Evolutionary conservation across 2,113 vertebrate genomes (phyloP).

Genomic region (Oncorhynchus masou): DNA sequence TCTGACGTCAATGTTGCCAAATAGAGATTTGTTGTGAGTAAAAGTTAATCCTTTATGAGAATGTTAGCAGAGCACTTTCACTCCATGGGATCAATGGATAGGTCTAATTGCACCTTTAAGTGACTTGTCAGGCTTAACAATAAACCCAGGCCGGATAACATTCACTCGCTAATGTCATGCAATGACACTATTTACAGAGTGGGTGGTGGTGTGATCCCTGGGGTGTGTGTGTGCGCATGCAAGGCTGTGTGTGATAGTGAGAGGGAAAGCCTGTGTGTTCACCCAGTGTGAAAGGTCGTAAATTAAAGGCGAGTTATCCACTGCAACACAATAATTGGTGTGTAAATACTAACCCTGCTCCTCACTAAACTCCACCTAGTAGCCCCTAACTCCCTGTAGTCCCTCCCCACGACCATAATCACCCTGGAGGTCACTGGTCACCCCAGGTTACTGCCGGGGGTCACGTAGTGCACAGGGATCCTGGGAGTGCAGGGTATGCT

Average conservation of each 20-base stretch:
- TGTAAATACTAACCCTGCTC: constrained; percentile 21
- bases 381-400: constrained; percentile 5
- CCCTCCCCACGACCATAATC: constrained; percentile 17
- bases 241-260: neutral
- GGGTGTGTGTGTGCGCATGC: no score
- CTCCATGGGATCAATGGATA: neutral
- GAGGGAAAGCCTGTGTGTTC: neutral
- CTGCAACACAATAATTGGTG: constrained; percentile 32
- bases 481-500: constrained; percentile 15
- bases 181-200: neutral
- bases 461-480: constrained; percentile 25
- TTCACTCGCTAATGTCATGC: no score
- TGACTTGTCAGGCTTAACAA: neutral
- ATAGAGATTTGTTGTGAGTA: no score
- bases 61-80: no score
- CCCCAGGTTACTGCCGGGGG: constrained; percentile 43
- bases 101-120: neutral
- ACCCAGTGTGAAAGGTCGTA: neutral
- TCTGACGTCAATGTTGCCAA: no score
- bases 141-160: neutral
- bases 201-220: neutral
- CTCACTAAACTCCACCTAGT: constrained; percentile 11
- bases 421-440: constrained; percentile 37
- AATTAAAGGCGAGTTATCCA: constrained; percentile 1
- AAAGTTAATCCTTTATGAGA: no score